phyloP scores from a whole-genome alignment of 2,113 vertebrate species.

The Paradisaea rubra region DNA sequence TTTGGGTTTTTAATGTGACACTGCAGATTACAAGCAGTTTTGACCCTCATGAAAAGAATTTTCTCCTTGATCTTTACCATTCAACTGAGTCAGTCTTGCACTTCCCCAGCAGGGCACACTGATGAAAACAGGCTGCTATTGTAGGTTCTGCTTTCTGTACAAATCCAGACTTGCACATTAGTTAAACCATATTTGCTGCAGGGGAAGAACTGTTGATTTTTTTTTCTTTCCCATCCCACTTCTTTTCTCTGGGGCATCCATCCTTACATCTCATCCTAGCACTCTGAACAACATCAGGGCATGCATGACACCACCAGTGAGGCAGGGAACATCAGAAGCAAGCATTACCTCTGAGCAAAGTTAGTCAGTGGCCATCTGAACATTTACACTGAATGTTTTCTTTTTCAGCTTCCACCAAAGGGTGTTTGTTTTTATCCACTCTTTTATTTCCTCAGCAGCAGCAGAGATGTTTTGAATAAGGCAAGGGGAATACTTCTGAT shows the following conservation, averaged over 20 bases:
- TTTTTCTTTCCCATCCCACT: background rate
- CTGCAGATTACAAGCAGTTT: background rate
- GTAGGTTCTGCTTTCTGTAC: background rate
- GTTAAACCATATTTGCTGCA: conserved; percentile 1
- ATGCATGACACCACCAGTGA: background rate
- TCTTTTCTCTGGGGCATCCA: background rate
- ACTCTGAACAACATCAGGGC: background rate
- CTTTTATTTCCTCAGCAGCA: conserved; percentile 43
- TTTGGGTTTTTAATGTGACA: background rate
- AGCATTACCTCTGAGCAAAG: background rate
- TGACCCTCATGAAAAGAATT: background rate
- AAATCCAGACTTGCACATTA: background rate
- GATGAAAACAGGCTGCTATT: background rate
- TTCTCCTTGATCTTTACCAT: background rate
- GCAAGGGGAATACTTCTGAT: conserved; percentile 27
- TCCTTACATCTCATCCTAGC: background rate
- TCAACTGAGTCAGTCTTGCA: background rate
- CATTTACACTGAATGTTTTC: background rate
- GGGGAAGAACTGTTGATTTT: background rate
- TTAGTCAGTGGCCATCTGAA: background rate
- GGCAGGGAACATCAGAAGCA: background rate
- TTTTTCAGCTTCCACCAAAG: background rate
- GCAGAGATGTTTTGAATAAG: conserved; percentile 5
- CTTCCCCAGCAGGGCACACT: background rate
- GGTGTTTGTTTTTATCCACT: conserved; percentile 29